These are phyloP conservation scores for Sebastes flavidus DNA, from an alignment of 2,797 vertebrate species.

Conservation along the genomic window DNA sequence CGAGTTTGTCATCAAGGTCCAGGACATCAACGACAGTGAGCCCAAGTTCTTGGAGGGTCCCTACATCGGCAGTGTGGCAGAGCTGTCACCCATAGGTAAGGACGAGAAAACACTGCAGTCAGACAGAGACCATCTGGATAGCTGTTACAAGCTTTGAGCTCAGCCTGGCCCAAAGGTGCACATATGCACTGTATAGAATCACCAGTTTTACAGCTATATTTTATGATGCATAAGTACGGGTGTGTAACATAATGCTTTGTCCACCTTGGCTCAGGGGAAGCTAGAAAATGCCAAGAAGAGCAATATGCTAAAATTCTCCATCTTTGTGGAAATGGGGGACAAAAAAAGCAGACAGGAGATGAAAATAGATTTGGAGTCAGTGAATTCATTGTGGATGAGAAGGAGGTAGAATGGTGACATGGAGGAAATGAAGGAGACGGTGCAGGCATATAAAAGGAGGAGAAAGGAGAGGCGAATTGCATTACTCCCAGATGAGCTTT, in stretches of 20 bases:
- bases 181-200: neutral
- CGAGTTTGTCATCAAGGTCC: slow-evolving; percentile 98
- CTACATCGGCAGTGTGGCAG: slow-evolving; percentile 95
- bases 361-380: slow-evolving; percentile 33
- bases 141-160: slow-evolving; percentile 23
- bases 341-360: slow-evolving; percentile 23
- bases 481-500: slow-evolving; percentile 48
- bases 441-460: slow-evolving; percentile 2
- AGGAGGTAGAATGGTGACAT: slow-evolving; percentile 7
- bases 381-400: slow-evolving; percentile 19
- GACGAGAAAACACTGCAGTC: neutral
- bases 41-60: slow-evolving; percentile 96
- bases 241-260: slow-evolving; percentile 26
- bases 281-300: slow-evolving; percentile 28
- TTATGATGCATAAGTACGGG: slow-evolving; percentile 30
- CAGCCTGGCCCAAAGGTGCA: slow-evolving; percentile 6
- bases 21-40: slow-evolving; percentile 99
- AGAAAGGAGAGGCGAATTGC: slow-evolving; percentile 29
- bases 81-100: slow-evolving; percentile 94
- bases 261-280: slow-evolving; percentile 22
- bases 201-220: slow-evolving; percentile 32
- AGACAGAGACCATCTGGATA: neutral
- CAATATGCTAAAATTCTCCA: slow-evolving; percentile 32
- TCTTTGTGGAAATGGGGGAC: slow-evolving; percentile 2
- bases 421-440: slow-evolving; percentile 20